A percentile compares a stretch with the other conserved stretches of the same genome.
phyloP scores from a whole-genome alignment of 2,888 invertebrate genomes.

The Polydrusus pterygomalis region DNA sequence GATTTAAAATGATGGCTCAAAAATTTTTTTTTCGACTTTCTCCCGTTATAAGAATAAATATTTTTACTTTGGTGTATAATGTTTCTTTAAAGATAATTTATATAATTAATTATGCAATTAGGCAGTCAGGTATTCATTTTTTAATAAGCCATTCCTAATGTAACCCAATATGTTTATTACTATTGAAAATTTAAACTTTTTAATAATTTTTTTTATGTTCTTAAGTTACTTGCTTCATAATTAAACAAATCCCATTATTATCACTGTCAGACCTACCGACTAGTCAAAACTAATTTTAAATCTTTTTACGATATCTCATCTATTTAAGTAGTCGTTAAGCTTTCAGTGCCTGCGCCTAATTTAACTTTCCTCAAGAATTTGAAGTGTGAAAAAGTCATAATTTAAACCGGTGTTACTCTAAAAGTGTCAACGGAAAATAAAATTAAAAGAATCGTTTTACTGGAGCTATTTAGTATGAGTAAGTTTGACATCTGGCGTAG shows the following conservation, averaged over 20 bases:
- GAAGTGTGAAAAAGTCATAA: constrained; percentile 49
- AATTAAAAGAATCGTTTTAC: constrained; percentile 48
- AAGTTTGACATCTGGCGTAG: constrained; percentile 43
- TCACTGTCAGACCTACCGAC: constrained; percentile 21
- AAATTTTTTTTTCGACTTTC: no score
- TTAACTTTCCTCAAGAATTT: constrained; percentile 49
- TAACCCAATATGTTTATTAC: no score
- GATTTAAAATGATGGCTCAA: no score
- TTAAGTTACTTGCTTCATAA: neutral
- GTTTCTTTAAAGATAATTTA: no score
- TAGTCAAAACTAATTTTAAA: constrained; percentile 28
- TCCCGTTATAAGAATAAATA: no score
- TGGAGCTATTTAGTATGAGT: constrained; percentile 37
- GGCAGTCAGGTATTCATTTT: no score
- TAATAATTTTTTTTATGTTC: neutral
- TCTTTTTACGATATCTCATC: constrained; percentile 38
- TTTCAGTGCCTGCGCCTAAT: constrained; percentile 49
- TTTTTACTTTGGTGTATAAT: no score
- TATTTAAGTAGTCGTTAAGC: constrained; percentile 53
- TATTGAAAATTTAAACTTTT: neutral
- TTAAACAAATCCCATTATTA: constrained; percentile 2
- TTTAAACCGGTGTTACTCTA: constrained; percentile 44
- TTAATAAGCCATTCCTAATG: no score
- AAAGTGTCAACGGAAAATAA: constrained; percentile 51
- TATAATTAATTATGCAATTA: no score